A percentile compares a stretch with the other conserved stretches of the same genome.
Conservation (phyloP, 2,113 vertebrate genomes). For the Tor tambroides region DNA sequence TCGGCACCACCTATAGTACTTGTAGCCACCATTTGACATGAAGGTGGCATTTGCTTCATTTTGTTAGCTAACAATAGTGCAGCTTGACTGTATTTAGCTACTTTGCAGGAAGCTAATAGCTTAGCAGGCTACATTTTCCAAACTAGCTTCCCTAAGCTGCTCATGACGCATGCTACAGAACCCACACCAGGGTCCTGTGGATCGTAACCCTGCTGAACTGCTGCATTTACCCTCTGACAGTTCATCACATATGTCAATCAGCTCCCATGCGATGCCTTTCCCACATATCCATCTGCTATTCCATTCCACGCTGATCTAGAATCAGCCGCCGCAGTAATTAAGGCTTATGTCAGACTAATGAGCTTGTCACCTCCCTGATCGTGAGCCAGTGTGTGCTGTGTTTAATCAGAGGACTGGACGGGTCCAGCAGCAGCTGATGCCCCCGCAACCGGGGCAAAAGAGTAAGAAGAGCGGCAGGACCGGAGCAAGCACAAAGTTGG, state of each 20-base stretch:
- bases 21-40: background rate
- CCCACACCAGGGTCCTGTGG: background rate
- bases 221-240: slow-evolving; percentile 11
- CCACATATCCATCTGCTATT: slow-evolving; percentile 2
- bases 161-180: background rate
- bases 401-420: slow-evolving; percentile 44
- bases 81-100: background rate
- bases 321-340: slow-evolving; percentile 39
- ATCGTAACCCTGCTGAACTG: slow-evolving; percentile 9
- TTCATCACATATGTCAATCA: slow-evolving; percentile 22
- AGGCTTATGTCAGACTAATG: slow-evolving; percentile 43
- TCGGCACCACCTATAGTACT: background rate
- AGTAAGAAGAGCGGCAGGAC: slow-evolving; percentile 15
- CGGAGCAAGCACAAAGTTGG: slow-evolving; percentile 20
- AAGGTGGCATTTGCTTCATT: background rate
- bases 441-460: slow-evolving; percentile 37
- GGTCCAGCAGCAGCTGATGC: slow-evolving; percentile 41
- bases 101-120: background rate
- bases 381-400: slow-evolving; percentile 26
- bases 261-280: slow-evolving; percentile 24
- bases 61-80: background rate
- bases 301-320: slow-evolving; percentile 32
- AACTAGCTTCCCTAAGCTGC: background rate
- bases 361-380: slow-evolving; percentile 43
- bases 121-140: background rate